These are phyloP conservation scores for Corvus moneduloides DNA, from an alignment of 2,113 vertebrate species.

Conservation along the genomic window DNA sequence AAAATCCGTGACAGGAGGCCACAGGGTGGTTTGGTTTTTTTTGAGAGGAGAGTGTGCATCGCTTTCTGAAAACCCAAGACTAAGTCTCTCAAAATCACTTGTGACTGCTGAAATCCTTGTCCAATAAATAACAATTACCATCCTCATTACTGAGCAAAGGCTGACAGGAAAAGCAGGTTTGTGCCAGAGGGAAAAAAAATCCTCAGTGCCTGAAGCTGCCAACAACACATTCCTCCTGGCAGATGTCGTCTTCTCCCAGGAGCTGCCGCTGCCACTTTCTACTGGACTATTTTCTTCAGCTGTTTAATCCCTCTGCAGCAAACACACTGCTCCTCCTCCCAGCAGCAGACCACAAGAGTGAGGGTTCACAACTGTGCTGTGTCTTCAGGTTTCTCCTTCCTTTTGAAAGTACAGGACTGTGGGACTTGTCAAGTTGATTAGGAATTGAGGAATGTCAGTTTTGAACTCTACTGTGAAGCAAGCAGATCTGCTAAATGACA, in stretches of 20 bases:
- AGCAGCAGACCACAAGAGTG: background rate
- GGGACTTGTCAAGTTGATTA: slow-evolving; percentile 15
- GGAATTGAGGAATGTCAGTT: background rate
- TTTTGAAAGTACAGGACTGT: background rate
- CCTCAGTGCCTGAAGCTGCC: background rate
- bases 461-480: background rate
- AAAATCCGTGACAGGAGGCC: background rate
- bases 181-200: background rate
- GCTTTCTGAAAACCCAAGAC: background rate
- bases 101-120: background rate
- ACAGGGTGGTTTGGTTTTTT: background rate
- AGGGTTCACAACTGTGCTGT: background rate
- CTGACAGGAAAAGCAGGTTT: background rate
- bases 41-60: background rate
- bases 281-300: background rate
- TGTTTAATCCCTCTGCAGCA: slow-evolving; percentile 7
- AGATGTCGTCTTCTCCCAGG: background rate
- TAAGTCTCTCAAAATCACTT: background rate
- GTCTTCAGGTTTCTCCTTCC: background rate
- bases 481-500: background rate
- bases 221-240: background rate
- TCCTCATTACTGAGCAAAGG: background rate
- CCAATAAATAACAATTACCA: background rate
- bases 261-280: background rate
- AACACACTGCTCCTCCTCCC: background rate